These are phyloP conservation scores for Campoletis raptor DNA, from an alignment of 2,888 invertebrate genomes.

Conservation along the genomic window DNA sequence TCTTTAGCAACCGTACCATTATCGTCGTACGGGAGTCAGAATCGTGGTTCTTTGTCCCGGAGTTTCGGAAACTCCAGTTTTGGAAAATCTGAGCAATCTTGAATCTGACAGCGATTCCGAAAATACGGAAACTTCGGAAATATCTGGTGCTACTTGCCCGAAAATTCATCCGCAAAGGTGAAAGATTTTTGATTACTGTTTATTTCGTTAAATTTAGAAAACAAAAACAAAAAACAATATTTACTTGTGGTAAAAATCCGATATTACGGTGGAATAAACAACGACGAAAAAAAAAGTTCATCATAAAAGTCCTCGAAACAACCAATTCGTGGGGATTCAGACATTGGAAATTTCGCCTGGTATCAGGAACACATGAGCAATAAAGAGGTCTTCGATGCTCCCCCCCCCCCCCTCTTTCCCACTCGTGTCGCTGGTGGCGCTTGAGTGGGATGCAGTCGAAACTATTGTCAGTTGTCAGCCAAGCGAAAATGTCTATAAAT, in stretches of 20 bases:
- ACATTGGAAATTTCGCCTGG: neutral
- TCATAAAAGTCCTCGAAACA: neutral
- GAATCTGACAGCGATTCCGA: constrained; percentile 62
- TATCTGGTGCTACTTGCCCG: constrained; percentile 19
- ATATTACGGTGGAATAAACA: no score
- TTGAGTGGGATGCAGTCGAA: neutral
- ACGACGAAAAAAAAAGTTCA: neutral
- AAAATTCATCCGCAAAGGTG: constrained; percentile 76
- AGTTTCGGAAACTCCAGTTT: constrained; percentile 72
- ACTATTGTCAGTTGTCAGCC: no score
- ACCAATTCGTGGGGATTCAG: neutral
- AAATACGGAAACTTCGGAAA: constrained; percentile 31
- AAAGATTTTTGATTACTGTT: neutral
- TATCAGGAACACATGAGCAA: neutral
- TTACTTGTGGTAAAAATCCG: no score
- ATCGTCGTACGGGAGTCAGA: constrained; percentile 80
- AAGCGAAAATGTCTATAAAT: neutral
- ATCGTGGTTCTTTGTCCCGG: constrained; percentile 81
- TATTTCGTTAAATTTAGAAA: neutral
- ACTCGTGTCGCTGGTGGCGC: neutral
- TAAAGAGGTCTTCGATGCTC: neutral
- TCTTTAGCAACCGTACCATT: constrained; percentile 82
- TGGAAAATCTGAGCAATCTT: constrained; percentile 68
- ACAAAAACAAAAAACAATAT: neutral
- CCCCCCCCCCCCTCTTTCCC: neutral